A percentile compares a stretch with the other conserved stretches of the same genome.
Conservation (phyloP, 2,113 vertebrate species). For the Cynopterus brachyotis region DNA sequence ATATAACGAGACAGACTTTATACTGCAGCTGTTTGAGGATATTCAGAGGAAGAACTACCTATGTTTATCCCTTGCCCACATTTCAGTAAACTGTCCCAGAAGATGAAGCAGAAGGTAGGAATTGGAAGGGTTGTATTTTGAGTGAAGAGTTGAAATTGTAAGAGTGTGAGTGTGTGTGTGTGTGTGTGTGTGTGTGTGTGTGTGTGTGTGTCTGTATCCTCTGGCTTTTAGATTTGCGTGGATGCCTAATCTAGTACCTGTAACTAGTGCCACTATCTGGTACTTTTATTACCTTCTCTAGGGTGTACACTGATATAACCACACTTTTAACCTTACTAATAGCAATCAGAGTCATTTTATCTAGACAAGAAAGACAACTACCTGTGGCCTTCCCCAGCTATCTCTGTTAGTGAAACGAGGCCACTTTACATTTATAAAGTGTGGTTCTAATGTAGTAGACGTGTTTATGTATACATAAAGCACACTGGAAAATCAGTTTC, state of each 20-base stretch:
- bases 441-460: not conserved
- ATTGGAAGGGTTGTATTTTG: constrained; percentile 60
- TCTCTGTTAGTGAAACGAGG: not conserved
- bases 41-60: constrained; percentile 66
- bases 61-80: constrained; percentile 72
- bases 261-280: not conserved
- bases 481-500: not conserved
- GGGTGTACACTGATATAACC: not conserved
- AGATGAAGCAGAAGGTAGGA: constrained; percentile 59
- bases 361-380: constrained; percentile 21
- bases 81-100: constrained; percentile 60
- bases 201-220: not conserved
- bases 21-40: constrained; percentile 66
- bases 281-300: not conserved
- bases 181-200: no score
- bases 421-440: constrained; percentile 9
- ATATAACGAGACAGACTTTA: constrained; percentile 65
- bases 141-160: constrained; percentile 44
- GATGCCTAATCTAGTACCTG: not conserved
- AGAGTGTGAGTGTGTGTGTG: no score
- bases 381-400: not conserved
- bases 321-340: not conserved
- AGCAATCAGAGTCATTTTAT: constrained; percentile 26
- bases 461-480: constrained; percentile 20
- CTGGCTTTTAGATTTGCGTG: constrained; percentile 41